Evolutionary conservation across 2,113 vertebrate genomes (phyloP).

Genomic region (Eulacestoma nigropectus): DNA sequence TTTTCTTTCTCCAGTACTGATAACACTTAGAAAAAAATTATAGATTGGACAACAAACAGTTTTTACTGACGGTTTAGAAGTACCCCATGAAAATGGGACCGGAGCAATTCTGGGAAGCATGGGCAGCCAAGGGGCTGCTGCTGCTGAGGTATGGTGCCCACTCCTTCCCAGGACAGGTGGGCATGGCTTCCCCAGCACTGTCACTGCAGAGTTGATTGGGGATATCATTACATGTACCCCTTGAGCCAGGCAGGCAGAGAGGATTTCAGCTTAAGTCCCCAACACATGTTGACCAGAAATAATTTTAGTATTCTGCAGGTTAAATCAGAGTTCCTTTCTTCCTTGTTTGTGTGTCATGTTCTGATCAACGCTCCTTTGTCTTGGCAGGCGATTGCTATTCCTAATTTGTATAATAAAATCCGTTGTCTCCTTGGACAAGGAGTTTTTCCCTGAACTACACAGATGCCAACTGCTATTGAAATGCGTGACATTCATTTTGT

Average conservation of each 20-base stretch:
- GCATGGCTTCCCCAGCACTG: not conserved
- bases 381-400: not conserved
- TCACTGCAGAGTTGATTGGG: not conserved
- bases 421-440: constrained; percentile 30
- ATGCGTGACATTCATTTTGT: not conserved
- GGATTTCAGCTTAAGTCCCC: not conserved
- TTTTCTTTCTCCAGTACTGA: not conserved
- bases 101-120: not conserved
- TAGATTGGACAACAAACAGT: not conserved
- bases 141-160: not conserved
- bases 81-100: not conserved
- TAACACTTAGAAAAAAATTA: not conserved
- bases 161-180: not conserved
- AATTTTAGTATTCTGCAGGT: not conserved
- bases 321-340: not conserved
- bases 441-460: constrained; percentile 13
- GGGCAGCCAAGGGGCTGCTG: not conserved
- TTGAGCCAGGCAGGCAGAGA: fast-evolving
- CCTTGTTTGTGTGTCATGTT: not conserved
- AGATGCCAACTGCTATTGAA: not conserved
- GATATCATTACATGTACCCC: not conserved
- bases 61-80: not conserved
- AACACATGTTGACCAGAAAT: not conserved
- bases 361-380: not conserved
- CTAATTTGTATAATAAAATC: constrained; percentile 45